A percentile compares a stretch with the other conserved stretches of the same genome.
Conservation (phyloP, 2,113 vertebrate genomes). For the Noctilio leporinus region DNA sequence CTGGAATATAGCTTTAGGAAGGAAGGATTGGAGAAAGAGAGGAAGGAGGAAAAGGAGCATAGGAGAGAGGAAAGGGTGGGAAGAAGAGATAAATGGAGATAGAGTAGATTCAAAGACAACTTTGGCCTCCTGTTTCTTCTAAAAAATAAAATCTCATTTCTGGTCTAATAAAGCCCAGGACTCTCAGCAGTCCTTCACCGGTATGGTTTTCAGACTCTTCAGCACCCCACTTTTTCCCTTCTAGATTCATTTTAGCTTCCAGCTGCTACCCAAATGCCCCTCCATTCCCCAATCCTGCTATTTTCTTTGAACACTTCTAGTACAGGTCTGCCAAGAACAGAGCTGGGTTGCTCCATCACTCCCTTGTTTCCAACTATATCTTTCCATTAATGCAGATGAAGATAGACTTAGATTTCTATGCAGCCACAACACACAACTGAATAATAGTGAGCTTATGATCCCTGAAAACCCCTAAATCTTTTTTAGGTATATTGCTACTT, state of each 20-base stretch:
- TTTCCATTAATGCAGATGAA: conserved; percentile 49
- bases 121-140: neutral
- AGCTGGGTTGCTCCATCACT: neutral
- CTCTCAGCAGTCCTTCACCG: neutral
- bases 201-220: neutral
- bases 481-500: neutral
- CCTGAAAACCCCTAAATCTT: conserved; percentile 40
- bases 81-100: neutral
- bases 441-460: neutral
- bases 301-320: conserved; percentile 42
- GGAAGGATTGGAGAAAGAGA: neutral
- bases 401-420: conserved; percentile 26
- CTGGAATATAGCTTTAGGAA: conserved; percentile 13
- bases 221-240: neutral
- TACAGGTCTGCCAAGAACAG: neutral
- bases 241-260: neutral
- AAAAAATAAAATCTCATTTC: neutral
- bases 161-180: neutral
- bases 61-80: neutral
- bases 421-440: conserved; percentile 26
- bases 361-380: conserved; percentile 19
- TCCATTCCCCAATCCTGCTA: neutral
- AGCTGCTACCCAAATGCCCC: neutral
- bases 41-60: neutral
- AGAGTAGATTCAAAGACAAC: neutral